Evolutionary conservation across 37 sponge, comb jelly and placozoan species (phyloP).

Genomic region (Petrosia ficiformis): DNA sequence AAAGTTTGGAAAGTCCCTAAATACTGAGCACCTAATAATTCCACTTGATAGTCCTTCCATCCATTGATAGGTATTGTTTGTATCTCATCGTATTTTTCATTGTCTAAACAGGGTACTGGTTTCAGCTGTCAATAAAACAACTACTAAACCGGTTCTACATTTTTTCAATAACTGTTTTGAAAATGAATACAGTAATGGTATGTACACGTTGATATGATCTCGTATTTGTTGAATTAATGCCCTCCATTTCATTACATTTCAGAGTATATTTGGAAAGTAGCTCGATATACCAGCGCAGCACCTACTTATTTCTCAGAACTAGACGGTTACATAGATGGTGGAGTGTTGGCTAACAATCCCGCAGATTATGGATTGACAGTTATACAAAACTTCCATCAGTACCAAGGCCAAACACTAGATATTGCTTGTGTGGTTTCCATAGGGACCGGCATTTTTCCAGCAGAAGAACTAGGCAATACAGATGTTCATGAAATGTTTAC

Average conservation of each 20-base stretch:
- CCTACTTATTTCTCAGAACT: conserved; percentile 4
- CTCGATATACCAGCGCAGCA: neutral
- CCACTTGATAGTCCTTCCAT: too few relatives aligned
- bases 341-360: conserved; percentile 4
- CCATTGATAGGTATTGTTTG: too few relatives aligned
- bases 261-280: conserved; percentile 9
- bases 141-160: conserved; percentile 47
- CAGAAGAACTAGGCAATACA: conserved; percentile 16
- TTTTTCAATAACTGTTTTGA: conserved; percentile 68
- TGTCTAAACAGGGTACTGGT: conserved; percentile 36
- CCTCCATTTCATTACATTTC: neutral
- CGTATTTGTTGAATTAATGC: too few relatives aligned
- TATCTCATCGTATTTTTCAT: too few relatives aligned
- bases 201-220: too few relatives aligned
- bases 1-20: too few relatives aligned
- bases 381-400: conserved; percentile 51
- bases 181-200: too few relatives aligned
- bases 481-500: conserved; percentile 47
- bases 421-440: conserved; percentile 49
- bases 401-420: conserved; percentile 20
- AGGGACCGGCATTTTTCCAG: conserved; percentile 39
- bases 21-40: too few relatives aligned
- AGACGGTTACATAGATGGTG: conserved; percentile 13
- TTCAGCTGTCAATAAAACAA: conserved; percentile 47
- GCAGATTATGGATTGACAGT: conserved; percentile 51